Evolutionary conservation across 2,797 vertebrate genomes (phyloP), one percentile per base, ranked within the genome.

Genomic region (Myotis findleyi): DNA sequence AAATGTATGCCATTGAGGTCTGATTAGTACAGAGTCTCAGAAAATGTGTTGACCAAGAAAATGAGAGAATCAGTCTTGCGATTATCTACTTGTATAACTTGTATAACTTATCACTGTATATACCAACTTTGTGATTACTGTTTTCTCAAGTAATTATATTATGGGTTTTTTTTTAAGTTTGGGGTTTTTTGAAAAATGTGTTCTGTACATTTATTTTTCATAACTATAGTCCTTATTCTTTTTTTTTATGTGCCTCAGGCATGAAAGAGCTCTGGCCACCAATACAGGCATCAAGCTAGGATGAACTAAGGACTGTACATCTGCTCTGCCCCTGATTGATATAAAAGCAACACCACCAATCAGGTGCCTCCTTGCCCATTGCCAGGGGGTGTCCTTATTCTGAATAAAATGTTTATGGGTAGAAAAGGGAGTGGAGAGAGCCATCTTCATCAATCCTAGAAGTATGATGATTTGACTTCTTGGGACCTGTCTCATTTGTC

Each of bases 81-180:
- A 85, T 92, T 83, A 80, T 38, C 30, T 87, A 27, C 33, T 38
- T 38, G 33, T 33, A 33, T 41, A 76, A 86, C 53, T 12, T 94
- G 66, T 87, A 44, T 93, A 84, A 57, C 57, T 87, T 73, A 73
- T 89, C 68, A 72, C 51, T 87, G 10, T 44, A 49, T 84, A 71
- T 6, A 9, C 4, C 23, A 87, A 86, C 11, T 87, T 93, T 53
- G 68, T 87, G 62, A 76, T 79, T 71, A 59, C 12, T 71, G 80
- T 93, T 83, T 92, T 89, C 75, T 80, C 18, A 87, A 89, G 6
- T 72, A 85, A 79, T 95, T 86, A 76, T 81, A 81, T 49, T 83
- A 66, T 14, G 47, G 17, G n/a, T n/a, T 3, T 1, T 6, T 87
- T 95, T 44, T 20, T 53, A 72, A 23, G 25, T 49, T 77, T 86